Base-by-base conservation (phyloP, 1,140 invertebrate genomes). In the Drosophila quadrilineata region DNA sequence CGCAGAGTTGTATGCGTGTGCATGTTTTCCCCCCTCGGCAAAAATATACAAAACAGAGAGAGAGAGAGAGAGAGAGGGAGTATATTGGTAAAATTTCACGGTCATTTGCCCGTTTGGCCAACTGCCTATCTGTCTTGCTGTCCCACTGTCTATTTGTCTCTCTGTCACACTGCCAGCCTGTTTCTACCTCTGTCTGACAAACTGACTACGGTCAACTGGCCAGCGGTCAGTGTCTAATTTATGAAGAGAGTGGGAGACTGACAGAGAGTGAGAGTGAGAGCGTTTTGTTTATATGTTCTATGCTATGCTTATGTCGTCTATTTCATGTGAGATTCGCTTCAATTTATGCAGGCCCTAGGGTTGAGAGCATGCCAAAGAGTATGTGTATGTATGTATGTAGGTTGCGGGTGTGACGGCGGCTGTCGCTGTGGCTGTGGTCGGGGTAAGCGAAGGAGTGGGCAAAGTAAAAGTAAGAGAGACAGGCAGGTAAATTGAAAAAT, bases 61-160 rank as follows among this genome's bases (percentile, higher is more conserved):
- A n/a, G n/a, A n/a, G n/a, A n/a, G n/a, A n/a, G n/a, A n/a, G n/a
- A n/a, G n/a, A n/a, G n/a, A n/a, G 33, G 49, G 52, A 77, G 79
- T 79, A 74, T 85, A 85, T 85, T 85, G 79, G 75, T 57, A 85
- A 85, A 85, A 86, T 85, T 85, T 85, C 79, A 85, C 79, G 79
- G 58, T 85, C 67, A 71, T 85, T 79, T 85, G 80, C 38, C 58
- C 72, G 74, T 66, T n/a, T 59, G 75, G 68, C 67, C 26, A 64
- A 48, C 46, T 17, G 26, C 29, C 21, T 41, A 16, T 28, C 36
- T 6, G 53, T 33, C n/a, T 43, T 16, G 2, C 26, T 17, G 28
- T 16, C 8, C 10, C n/a, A 28, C 22, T 45, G 22, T 21, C 21
- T 38, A 22, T 28, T 33, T 10, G 57, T 22, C 12, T 21, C 26